Evolutionary conservation across 2,113 vertebrate genomes (phyloP).

Genomic region (Tragelaphus strepsiceros): DNA sequence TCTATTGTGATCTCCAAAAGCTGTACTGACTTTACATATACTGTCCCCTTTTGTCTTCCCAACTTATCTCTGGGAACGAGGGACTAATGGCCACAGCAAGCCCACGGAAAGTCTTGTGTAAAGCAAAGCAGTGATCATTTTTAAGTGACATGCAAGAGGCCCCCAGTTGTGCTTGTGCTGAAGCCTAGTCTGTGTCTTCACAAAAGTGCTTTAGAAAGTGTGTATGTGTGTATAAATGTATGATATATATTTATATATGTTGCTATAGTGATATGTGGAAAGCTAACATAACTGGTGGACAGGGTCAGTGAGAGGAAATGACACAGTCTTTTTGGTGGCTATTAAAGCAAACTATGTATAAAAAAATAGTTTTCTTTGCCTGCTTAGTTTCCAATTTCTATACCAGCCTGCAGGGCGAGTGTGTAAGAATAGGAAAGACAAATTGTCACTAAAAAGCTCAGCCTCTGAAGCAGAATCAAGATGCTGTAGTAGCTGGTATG

Average conservation of each 20-base stretch:
- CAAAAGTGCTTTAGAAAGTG: not conserved
- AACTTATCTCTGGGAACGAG: not conserved
- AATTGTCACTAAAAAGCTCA: not conserved
- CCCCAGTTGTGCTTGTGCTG: not conserved
- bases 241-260: slow-evolving; percentile 45
- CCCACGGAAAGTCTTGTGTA: not conserved
- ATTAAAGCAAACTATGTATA: slow-evolving; percentile 22
- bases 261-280: not conserved
- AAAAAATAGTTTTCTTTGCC: not conserved
- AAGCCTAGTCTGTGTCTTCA: not conserved
- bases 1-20: not conserved
- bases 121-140: not conserved
- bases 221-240: slow-evolving; percentile 52
- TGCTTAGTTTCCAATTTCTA: not conserved
- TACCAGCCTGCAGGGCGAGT: not conserved
- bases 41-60: not conserved
- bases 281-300: not conserved
- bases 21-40: too few species aligned
- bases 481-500: not conserved
- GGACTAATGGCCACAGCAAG: not conserved
- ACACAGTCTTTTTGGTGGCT: not conserved
- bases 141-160: not conserved
- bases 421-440: not conserved
- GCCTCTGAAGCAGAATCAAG: not conserved
- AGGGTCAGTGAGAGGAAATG: not conserved